Percentiles rank a stretch among this genome's conserved stretches.
phyloP scores from a whole-genome alignment of 2,113 vertebrate genomes.

The Psittacula cyanocephala region DNA sequence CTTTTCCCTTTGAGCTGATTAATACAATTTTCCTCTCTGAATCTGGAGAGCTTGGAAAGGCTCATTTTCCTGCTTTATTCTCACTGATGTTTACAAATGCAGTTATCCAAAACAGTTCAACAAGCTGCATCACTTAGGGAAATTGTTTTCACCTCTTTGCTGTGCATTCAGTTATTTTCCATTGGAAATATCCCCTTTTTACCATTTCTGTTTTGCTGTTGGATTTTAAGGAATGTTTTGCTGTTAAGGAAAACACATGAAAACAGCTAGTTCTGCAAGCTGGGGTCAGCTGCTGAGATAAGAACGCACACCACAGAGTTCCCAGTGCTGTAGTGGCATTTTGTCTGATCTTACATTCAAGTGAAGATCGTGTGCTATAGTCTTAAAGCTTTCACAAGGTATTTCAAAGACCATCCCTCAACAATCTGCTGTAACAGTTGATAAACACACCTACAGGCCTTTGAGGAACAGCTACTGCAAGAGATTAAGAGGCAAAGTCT shows the following conservation, averaged over 20 bases:
- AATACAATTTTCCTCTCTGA: neutral
- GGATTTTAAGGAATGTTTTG: neutral
- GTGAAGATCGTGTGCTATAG: neutral
- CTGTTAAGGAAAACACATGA: neutral
- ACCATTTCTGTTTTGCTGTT: neutral
- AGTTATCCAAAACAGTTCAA: neutral
- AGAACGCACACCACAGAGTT: neutral
- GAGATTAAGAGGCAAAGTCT: neutral
- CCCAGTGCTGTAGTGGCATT: neutral
- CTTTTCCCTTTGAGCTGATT: neutral
- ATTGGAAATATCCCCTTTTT: neutral
- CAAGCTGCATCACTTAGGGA: neutral
- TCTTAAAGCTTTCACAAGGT: neutral
- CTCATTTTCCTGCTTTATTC: neutral
- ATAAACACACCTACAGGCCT: neutral
- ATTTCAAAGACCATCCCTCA: neutral
- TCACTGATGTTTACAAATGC: neutral
- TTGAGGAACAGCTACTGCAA: neutral
- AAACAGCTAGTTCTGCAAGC: neutral
- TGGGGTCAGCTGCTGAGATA: neutral
- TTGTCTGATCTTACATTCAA: neutral
- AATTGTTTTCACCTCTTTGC: neutral
- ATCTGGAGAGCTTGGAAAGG: neutral
- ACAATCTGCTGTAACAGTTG: neutral
- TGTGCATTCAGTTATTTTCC: neutral